Evolutionary conservation across 2,888 invertebrate genomes (phyloP), one percentile per base, ranked within the genome.

Genomic region (Hirudinaria manillensis): DNA sequence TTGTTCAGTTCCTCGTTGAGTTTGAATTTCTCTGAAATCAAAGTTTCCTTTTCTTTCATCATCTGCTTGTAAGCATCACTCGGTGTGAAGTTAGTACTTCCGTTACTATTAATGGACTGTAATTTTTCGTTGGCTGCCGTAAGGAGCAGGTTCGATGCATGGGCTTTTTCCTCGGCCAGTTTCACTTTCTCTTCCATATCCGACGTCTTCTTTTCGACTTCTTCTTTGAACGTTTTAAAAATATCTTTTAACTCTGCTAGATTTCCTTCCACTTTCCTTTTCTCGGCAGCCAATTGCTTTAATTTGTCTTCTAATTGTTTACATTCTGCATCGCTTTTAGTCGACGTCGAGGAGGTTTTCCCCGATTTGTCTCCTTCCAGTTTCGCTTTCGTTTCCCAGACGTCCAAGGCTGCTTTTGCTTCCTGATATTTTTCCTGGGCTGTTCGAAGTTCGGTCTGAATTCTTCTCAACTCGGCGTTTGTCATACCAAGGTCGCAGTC

Each of bases 11-110:
- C 81, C 55, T 81, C 80, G 13, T 77, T 77, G 21, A 83, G 78
- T 51, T 80, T 81, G 75, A 82, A 83, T 72, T 82, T 83, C 70
- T 83, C 81, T 19, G 80, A 80, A 66, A 83, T 79, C 74, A 83
- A 79, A n/a, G 77, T 79, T 61, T 83, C 81, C 16, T 83, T 81
- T 75, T 84, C 84, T 29, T 76, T 77, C 53, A 81, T 79, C 45
- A 84, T 74, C 27, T 79, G 79, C 61, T 80, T 80, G 61, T 83
- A 77, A 4, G 77, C 78, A 34, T 81, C 79, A 53, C 77, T 77
- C 55, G 72, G 53, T 16, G 55, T 53, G 24, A 72, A 55, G 56
- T 32, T 21, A 29, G n/a, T 34, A 7, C 32, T 36, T 2, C 24
- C 29, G 27, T 32, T 29, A 21, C 13, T 55, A 55, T 34, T 36